A percentile compares a stretch with the other conserved stretches of the same genome.
Conservation (phyloP, 1,140 invertebrate species). For the Diuraphis noxia region DNA sequence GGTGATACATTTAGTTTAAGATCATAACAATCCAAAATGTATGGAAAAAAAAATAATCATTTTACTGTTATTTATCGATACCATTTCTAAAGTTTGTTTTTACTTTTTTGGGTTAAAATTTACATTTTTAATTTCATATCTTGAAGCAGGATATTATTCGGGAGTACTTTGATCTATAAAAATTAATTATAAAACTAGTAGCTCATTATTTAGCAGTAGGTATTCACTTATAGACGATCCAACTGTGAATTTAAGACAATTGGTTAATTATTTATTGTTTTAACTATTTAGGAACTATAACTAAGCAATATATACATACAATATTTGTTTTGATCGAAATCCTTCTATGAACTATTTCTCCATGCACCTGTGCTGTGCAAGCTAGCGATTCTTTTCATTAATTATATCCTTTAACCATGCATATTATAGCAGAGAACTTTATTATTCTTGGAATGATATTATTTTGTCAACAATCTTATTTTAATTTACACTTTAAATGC, state of each 20-base stretch:
- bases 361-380: neutral
- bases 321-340: neutral
- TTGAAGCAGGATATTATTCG: neutral
- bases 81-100: too few species aligned
- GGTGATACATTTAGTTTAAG: neutral
- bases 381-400: neutral
- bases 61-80: too few species aligned
- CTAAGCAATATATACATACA: neutral
- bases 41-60: too few species aligned
- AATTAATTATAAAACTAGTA: too few species aligned
- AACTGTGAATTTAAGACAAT: neutral
- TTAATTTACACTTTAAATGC: conserved; percentile 12
- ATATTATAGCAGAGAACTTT: neutral
- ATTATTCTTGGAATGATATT: neutral
- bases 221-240: too few species aligned
- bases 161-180: neutral
- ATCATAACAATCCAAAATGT: too few species aligned
- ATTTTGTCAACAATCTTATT: neutral
- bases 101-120: neutral
- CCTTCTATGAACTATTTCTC: neutral
- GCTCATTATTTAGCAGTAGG: too few species aligned
- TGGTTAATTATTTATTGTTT: neutral
- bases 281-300: neutral
- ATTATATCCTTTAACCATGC: neutral
- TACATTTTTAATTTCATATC: neutral